phyloP scores from a whole-genome alignment of 2,113 vertebrate species.

The Hydrolagus affinis region DNA sequence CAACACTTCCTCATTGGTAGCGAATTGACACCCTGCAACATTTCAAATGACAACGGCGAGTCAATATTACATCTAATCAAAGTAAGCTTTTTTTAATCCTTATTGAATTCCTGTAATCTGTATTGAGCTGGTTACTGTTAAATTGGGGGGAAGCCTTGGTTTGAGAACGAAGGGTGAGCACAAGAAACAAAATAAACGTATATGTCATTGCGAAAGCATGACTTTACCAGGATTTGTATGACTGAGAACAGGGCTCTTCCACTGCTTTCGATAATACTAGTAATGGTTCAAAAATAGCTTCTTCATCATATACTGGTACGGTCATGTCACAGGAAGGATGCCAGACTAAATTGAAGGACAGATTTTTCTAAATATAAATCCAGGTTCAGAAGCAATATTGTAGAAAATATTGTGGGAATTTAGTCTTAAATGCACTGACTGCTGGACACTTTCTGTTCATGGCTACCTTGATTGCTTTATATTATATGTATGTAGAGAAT shows the following conservation, averaged over 20 bases:
- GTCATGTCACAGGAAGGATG: background rate
- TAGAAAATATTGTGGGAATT: too few species aligned
- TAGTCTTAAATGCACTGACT: too few species aligned
- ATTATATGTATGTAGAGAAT: too few species aligned
- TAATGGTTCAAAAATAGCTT: background rate
- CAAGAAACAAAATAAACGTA: background rate
- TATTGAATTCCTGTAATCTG: slow-evolving; percentile 19
- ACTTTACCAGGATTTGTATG: background rate
- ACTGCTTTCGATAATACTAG: background rate
- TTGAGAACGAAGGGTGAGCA: background rate
- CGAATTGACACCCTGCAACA: background rate
- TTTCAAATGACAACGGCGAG: background rate
- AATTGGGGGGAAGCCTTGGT: background rate
- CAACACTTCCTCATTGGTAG: slow-evolving; percentile 33
- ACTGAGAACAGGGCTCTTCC: background rate
- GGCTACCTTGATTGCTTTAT: too few species aligned
- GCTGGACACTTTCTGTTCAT: too few species aligned
- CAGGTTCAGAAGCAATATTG: too few species aligned
- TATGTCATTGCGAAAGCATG: background rate
- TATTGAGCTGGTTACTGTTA: background rate
- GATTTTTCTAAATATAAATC: too few species aligned
- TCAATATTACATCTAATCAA: slow-evolving; percentile 19
- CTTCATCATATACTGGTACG: background rate
- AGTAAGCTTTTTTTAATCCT: background rate
- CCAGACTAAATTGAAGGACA: background rate